Evolutionary conservation across 2,113 vertebrate genomes (phyloP).

Genomic region (Vireo altiloquus): DNA sequence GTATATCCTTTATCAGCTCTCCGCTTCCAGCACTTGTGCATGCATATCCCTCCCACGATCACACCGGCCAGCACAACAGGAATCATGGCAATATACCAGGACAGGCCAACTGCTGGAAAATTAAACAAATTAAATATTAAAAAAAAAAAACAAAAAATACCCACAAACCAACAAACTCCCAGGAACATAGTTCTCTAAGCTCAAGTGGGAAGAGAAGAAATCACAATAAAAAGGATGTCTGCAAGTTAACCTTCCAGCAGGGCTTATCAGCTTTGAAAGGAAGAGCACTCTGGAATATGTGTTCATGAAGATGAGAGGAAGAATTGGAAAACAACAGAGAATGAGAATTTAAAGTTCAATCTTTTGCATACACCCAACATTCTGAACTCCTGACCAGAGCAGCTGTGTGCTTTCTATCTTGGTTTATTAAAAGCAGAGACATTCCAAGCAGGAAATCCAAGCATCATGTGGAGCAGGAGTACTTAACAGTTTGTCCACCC

Average conservation of each 20-base stretch:
- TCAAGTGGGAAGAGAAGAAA: background rate
- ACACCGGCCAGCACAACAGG: conserved; percentile 49
- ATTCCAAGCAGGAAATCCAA: background rate
- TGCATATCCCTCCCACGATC: conserved; percentile 61
- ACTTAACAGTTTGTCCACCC: background rate
- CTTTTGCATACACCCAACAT: background rate
- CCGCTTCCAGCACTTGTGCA: conserved; percentile 54
- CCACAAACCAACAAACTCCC: background rate
- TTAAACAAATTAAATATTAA: conserved; percentile 12
- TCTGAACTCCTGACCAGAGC: background rate
- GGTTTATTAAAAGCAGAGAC: background rate
- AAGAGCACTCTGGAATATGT: background rate
- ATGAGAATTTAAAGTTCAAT: background rate
- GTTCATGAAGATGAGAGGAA: background rate
- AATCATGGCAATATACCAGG: conserved; percentile 67
- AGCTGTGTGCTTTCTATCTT: background rate
- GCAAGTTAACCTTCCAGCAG: background rate
- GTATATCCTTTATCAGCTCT: conserved; percentile 50
- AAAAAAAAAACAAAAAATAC: too few relatives aligned
- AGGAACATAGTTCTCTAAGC: background rate
- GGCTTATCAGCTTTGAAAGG: background rate
- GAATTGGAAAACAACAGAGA: background rate
- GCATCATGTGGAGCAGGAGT: accelerated
- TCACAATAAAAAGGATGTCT: background rate
- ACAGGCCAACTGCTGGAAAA: conserved; percentile 64